A percentile compares a stretch with the other conserved stretches of the same genome.
Evolutionary conservation across 2,888 invertebrate genomes (phyloP).

Genomic region (Dryobota labecula): DNA sequence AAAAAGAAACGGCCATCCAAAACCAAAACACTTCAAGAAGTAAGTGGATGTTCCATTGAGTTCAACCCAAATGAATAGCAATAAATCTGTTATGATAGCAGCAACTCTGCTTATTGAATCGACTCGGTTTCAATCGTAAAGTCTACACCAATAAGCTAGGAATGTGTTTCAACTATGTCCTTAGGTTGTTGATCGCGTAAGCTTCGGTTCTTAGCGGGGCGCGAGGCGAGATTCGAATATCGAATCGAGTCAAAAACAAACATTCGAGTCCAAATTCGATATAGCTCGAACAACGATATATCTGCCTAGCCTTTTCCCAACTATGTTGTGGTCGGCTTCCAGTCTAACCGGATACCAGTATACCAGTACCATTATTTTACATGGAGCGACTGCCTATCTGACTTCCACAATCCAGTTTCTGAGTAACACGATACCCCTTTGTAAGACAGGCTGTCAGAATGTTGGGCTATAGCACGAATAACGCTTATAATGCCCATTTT

Average conservation of each 20-base stretch:
- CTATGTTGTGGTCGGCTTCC: too few species aligned
- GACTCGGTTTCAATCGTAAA: conserved; percentile 72
- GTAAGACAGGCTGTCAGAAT: too few species aligned
- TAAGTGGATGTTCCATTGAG: conserved; percentile 68
- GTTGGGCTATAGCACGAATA: background rate
- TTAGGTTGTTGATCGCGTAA: conserved; percentile 78
- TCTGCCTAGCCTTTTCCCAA: too few species aligned
- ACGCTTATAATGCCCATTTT: background rate
- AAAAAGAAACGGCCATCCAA: background rate
- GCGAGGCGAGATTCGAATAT: conserved; percentile 30
- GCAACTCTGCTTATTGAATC: conserved; percentile 68
- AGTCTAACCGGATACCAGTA: too few species aligned
- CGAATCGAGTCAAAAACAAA: conserved; percentile 35
- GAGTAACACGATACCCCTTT: too few species aligned
- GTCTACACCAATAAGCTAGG: conserved; percentile 74
- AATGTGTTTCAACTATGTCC: conserved; percentile 78
- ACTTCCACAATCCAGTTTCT: too few species aligned
- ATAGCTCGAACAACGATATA: background rate
- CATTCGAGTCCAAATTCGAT: background rate
- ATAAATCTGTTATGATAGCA: conserved; percentile 76
- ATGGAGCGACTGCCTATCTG: too few species aligned
- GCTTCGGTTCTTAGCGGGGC: conserved; percentile 57
- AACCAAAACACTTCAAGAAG: conserved; percentile 42
- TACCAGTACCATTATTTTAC: too few species aligned
- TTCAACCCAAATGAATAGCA: conserved; percentile 66